phyloP scores from a whole-genome alignment of 2,888 invertebrate genomes.

The Aphodius granarius region DNA sequence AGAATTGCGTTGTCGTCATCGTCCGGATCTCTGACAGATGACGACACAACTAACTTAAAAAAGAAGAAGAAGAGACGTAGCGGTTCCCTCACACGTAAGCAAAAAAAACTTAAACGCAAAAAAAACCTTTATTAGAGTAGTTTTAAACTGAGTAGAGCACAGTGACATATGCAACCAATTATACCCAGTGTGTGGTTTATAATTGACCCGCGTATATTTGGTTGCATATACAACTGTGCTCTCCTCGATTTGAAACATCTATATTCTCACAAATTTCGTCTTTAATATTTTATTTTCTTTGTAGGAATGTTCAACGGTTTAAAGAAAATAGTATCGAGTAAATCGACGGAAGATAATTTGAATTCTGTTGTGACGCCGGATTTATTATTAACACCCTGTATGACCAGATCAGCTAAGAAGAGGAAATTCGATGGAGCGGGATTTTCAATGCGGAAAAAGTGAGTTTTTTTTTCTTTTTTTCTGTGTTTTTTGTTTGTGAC shows the following conservation, averaged over 20 bases:
- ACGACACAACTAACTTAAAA: constrained; percentile 57
- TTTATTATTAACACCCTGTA: constrained; percentile 58
- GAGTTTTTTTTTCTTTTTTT: constrained; percentile 32
- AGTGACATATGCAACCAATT: too few relatives aligned
- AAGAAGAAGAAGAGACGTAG: constrained; percentile 80
- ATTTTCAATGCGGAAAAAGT: constrained; percentile 72
- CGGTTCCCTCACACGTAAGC: constrained; percentile 81
- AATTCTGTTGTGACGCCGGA: constrained; percentile 44
- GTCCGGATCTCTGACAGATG: constrained; percentile 54
- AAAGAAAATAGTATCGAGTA: constrained; percentile 75
- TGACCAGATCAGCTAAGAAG: constrained; percentile 66
- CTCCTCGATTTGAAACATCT: too few relatives aligned
- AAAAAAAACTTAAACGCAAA: background rate
- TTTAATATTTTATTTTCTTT: constrained; percentile 10
- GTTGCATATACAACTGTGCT: too few relatives aligned
- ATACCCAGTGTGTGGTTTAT: too few relatives aligned
- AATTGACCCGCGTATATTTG: too few relatives aligned
- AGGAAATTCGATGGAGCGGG: constrained; percentile 65
- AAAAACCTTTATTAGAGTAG: too few relatives aligned
- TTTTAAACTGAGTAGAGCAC: too few relatives aligned
- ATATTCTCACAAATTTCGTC: background rate
- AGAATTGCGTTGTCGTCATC: constrained; percentile 44
- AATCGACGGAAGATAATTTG: constrained; percentile 51
- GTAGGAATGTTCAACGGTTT: constrained; percentile 76
- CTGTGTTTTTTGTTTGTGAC: background rate